Evolutionary conservation across 2,888 invertebrate species (phyloP).

Genomic region (Epistrophe eligans): DNA sequence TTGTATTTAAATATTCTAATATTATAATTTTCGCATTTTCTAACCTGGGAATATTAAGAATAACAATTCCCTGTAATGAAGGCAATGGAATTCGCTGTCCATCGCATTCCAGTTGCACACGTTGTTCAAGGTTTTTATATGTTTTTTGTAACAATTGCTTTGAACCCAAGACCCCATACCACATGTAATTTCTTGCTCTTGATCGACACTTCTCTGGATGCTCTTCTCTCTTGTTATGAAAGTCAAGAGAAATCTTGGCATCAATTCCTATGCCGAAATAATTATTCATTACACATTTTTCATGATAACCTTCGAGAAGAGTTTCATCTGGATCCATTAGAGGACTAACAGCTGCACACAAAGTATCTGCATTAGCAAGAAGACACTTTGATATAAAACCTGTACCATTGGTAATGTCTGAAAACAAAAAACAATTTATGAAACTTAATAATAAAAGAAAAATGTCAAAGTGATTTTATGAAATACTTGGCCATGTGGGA

Average conservation of each 20-base stretch:
- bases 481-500: conserved; percentile 94
- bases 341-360: conserved; percentile 98
- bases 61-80: conserved; percentile 97
- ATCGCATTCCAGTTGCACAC: conserved; percentile 97
- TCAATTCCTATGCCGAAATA: conserved; percentile 99
- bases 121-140: conserved; percentile 97
- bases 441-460: background rate
- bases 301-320: conserved; percentile 93
- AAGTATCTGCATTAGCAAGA: conserved; percentile 96
- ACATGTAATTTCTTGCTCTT: conserved; percentile 97
- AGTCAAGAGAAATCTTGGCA: conserved; percentile 98
- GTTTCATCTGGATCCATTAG: conserved; percentile 96
- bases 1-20: background rate
- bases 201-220: conserved; percentile 98
- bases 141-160: conserved; percentile 94
- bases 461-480: conserved; percentile 76
- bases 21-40: background rate
- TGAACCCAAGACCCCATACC: conserved; percentile 92
- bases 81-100: conserved; percentile 97
- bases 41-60: conserved; percentile 95
- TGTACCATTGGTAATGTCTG: conserved; percentile 86
- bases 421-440: conserved; percentile 13
- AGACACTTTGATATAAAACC: conserved; percentile 98
- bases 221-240: conserved; percentile 98
- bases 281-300: conserved; percentile 99